Evolutionary conservation across 2,888 invertebrate species (phyloP).

Genomic region (Drosophila histrio): DNA sequence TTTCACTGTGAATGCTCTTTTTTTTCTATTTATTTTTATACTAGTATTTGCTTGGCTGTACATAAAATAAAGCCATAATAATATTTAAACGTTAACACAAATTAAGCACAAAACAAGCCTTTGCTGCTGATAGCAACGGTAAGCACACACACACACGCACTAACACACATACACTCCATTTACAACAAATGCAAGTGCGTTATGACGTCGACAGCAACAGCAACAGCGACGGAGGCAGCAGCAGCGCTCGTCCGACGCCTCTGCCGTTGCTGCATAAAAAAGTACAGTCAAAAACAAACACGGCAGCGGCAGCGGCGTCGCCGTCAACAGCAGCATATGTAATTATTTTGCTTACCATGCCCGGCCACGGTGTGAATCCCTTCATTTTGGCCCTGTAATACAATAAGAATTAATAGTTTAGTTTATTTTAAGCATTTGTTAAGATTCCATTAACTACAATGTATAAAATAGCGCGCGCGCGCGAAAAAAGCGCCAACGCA

Average conservation of each 20-base stretch:
- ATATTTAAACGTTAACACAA: constrained; percentile 17
- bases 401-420: constrained; percentile 69
- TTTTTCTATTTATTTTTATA: not conserved
- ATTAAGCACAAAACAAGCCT: constrained; percentile 8
- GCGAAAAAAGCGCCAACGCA: constrained; percentile 78
- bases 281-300: constrained; percentile 79
- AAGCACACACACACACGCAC: constrained; percentile 7
- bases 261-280: constrained; percentile 69
- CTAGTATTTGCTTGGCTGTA: constrained; percentile 15
- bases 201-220: constrained; percentile 54
- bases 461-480: constrained; percentile 75
- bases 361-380: constrained; percentile 98
- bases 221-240: constrained; percentile 21
- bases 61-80: constrained; percentile 35
- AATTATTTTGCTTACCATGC: constrained; percentile 91
- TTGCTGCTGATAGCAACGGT: constrained; percentile 36
- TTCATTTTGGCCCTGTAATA: constrained; percentile 98
- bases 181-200: constrained; percentile 67
- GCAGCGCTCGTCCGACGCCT: constrained; percentile 33
- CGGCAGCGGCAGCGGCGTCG: constrained; percentile 60
- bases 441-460: constrained; percentile 6
- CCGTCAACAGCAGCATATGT: constrained; percentile 31
- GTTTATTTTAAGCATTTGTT: constrained; percentile 5
- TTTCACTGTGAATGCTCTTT: not conserved
- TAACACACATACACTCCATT: constrained; percentile 20